Evolutionary conservation across 2,888 invertebrate species (phyloP), one percentile per base, ranked within the genome.

Genomic region (Dorcus parallelipipedus): DNA sequence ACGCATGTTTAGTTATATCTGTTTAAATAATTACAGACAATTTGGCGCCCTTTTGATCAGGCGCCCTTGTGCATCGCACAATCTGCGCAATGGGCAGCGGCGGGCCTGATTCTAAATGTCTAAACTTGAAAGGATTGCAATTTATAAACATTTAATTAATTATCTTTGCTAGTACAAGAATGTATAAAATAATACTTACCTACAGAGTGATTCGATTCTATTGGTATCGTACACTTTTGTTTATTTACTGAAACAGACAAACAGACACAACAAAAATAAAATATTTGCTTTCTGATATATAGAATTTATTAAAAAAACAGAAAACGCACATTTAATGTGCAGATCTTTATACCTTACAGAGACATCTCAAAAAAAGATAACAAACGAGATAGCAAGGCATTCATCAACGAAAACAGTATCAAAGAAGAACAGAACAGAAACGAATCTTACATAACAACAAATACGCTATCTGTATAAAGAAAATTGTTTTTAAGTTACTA

Each of bases 291-390:
- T 59, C 54, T 62, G 60, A 63, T 64, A 63, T 66, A 61, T 62
- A 63, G 62, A 62, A 64, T 66, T 66, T 66, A 66, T 66, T 66
- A 64, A 61, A 66, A 66, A 66, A 64, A 33, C 26, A 33, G 26
- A 33, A 33, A 64, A 55, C 59, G 64, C 65, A 63, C 65, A 62
- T 58, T 55, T 61, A 33, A 60, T 61, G 61, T 64, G 64, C 61
- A 58, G 51, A 59, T 56, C 52, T 59, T 50, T 56, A 56, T 59
- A 58, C 53, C 56, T 56, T 59, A 59, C 56, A 59, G 55, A 59
- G 42, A 52, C 17, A 45, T 45, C 23, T 23, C 26, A 52, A 54
- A 54, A 20, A 56, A 47, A 33, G 54, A 43, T 52, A 57, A 56
- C 42, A 58, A 54, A 56, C 42, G 51, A 49, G 52, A 59, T 52